These are phyloP conservation scores for Drosophila picticornis DNA, from an alignment of 2,888 invertebrate genomes.

Conservation along the genomic window DNA sequence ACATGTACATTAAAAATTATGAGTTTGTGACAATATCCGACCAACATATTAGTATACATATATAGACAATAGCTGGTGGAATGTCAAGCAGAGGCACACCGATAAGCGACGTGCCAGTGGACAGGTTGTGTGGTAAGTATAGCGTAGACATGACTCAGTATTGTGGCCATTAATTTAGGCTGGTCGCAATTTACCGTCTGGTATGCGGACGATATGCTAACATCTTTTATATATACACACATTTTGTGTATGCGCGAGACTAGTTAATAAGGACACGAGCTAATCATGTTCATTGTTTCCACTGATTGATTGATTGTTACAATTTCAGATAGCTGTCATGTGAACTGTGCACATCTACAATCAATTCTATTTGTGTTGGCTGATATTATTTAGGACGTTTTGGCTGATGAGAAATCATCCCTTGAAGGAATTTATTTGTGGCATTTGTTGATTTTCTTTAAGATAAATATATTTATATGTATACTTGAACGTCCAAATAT, in stretches of 20 bases:
- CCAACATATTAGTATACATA: conserved; percentile 16
- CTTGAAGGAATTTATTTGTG: not conserved
- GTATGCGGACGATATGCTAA: conserved; percentile 55
- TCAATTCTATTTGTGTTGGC: conserved; percentile 16
- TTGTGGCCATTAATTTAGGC: conserved; percentile 62
- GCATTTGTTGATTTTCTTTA: not conserved
- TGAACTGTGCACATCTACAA: conserved; percentile 6
- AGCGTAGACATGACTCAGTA: conserved; percentile 37
- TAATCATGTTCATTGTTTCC: conserved; percentile 82
- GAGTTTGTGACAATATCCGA: conserved; percentile 41
- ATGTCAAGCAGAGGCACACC: not conserved
- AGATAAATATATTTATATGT: not conserved
- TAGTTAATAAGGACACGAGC: conserved; percentile 81
- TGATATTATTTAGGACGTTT: conserved; percentile 5
- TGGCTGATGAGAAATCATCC: not conserved
- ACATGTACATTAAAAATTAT: conserved; percentile 50
- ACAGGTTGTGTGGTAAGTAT: not conserved
- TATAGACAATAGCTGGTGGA: conserved; percentile 2
- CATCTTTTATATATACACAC: conserved; percentile 38
- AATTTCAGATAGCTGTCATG: conserved; percentile 30
- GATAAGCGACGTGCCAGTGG: conserved; percentile 54
- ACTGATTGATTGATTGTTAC: conserved; percentile 76
- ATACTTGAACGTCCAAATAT: too few species aligned
- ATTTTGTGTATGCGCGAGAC: conserved; percentile 13
- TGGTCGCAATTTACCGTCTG: conserved; percentile 49